Base-by-base conservation (phyloP, 2,797 vertebrate species). In the Limnodromus scolopaceus region DNA sequence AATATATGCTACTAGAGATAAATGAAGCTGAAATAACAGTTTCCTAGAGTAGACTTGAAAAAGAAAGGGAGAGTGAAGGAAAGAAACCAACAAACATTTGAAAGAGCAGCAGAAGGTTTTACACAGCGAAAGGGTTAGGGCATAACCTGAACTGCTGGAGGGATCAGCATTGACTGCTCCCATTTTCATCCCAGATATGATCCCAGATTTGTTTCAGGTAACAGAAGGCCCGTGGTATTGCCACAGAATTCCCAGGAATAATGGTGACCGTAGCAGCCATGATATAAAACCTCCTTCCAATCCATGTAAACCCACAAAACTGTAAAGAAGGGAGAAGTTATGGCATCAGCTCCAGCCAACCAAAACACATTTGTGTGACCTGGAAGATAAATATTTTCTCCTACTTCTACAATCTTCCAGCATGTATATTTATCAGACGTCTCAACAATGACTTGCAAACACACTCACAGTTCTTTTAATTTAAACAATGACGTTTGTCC, bases 311-410 rank as follows among this genome's bases (percentile, higher is more conserved):
- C 19, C 39, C 60, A 72, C 45, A 36, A 82, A 76, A 80, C 27
- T 4, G 2, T 60, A 48, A 74, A 74, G 48, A 86, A 71, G 23
- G 64, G 22, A 80, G 61, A 68, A 71, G 46, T 78, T 84, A 54
- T 5, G 4, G 51, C 53, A 79, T n/a, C 53, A 60, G 65, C 60
- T 57, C 25, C 28, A 74, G 57, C 64, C 87, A 94, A 85, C 32
- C 43, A 77, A 79, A 95, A 91, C 68, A 86, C 23, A 38, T 38
- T 38, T 64, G 32, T 58, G 54, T 49, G 57, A 79, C 74, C 90
- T 71, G 34, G 41, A 85, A 84, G 78, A 88, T 81, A 87, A 92
- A 43, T 90, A 72, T 84, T 94, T 95, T 88, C 77, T 84, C 65
- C 48, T 45, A 24, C 45, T 83, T 91, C 10, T 76, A 13, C 49